Evolutionary conservation across 2,888 invertebrate species (phyloP), one percentile per base, ranked within the genome.

Genomic region (Hyalella azteca): DNA sequence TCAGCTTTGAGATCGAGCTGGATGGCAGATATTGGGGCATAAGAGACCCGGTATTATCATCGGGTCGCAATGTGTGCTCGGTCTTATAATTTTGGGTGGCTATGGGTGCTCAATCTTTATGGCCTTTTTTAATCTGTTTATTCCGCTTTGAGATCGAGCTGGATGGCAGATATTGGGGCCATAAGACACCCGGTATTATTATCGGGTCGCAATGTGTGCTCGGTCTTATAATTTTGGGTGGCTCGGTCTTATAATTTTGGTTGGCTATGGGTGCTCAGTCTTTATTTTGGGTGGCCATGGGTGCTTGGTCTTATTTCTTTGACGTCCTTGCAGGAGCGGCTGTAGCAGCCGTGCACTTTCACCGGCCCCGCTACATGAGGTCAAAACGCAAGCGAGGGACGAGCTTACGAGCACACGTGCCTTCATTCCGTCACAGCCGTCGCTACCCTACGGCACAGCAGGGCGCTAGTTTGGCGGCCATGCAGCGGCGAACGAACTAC

Each of bases 301-400:
- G 66, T 36, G 66, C 36, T 66, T 36, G 36, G 36, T 66, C 66
- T 66, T 66, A 66, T 66, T 66, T 13, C 36, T 36, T 66, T 66
- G 66, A 4, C 36, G 66, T 4, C 66, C 66, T 66, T 66, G 66
- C 36, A 66, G 66, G 15, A 66, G 39, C 66, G 36, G 15, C 66
- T 15, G 45, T 45, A 11, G 26, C 54, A 9, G 26, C 26, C 5
- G 19, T 29, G 54, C 54, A 66, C 66, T 66, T 66, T 66, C 66
- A 66, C 66, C 66, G 66, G 66, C 66, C 66, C 66, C 66, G 32
- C 15, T 66, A n/a, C n/a, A n/a, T n/a, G 66, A 66, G 66, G 66
- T 66, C 66, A 66, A 13, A 66, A 66, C 66, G 19, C 66, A 36
- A 29, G 54, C 54, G 54, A 22, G 26, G 26, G 29, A 9, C 54